A percentile compares a stretch with the other conserved stretches of the same genome.
Evolutionary conservation across 2,113 vertebrate species (phyloP).

Genomic region (Alces alces): DNA sequence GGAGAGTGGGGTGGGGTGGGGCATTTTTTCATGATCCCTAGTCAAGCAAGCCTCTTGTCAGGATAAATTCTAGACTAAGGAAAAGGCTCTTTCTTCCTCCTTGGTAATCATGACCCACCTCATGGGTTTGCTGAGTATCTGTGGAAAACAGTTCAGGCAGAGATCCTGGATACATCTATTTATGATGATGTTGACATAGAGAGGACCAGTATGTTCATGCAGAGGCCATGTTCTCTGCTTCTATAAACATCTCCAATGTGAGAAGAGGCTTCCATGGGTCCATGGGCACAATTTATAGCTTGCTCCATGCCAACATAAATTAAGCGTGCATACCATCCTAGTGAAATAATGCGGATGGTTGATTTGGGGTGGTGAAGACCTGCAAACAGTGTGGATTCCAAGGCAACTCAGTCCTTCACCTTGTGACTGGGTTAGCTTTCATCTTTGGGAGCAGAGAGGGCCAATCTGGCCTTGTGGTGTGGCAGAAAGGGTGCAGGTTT

Average conservation of each 20-base stretch:
- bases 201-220: conserved; percentile 60
- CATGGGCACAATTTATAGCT: conserved; percentile 70
- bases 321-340: conserved; percentile 70
- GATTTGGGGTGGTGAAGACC: conserved; percentile 62
- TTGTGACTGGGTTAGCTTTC: background rate
- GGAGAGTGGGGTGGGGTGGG: too few relatives aligned
- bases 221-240: conserved; percentile 67
- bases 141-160: conserved; percentile 57
- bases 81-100: conserved; percentile 9
- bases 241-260: conserved; percentile 75
- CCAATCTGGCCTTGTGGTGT: rapidly evolving
- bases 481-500: background rate
- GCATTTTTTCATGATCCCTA: background rate
- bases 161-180: conserved; percentile 77
- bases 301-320: conserved; percentile 74
- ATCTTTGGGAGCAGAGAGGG: background rate
- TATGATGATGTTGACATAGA: conserved; percentile 75
- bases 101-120: conserved; percentile 45
- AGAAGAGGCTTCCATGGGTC: conserved; percentile 70
- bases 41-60: background rate
- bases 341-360: conserved; percentile 70
- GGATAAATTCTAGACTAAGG: background rate
- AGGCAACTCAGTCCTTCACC: background rate
- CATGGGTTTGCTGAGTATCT: background rate
- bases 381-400: conserved; percentile 55